Base-by-base conservation (phyloP, 2,888 invertebrate genomes). In the Microplitis manilae region DNA sequence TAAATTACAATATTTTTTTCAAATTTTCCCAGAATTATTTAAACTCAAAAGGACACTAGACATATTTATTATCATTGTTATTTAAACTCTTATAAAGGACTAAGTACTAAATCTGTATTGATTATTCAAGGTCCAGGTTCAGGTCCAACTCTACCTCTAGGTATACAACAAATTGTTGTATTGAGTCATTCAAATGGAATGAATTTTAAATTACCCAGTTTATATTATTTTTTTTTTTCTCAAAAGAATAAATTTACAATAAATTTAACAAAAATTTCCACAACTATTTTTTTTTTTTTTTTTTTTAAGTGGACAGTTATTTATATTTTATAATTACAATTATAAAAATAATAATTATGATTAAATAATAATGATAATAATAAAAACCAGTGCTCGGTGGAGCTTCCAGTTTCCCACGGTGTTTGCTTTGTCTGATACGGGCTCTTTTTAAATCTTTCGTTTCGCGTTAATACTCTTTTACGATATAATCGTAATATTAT, bases 361-460 rank as follows among this genome's bases (percentile, higher is more conserved):
- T 30, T 30, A 30, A 30, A 30, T 30, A 30, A 30, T 30, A 30
- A 75, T 69, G 60, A 17, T 30, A 20, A 2, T 30, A 69, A 50
- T 69, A 61, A 78, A 68, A 75, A 60, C 72, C 68, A 68, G 81
- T 83, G 80, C 71, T 83, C 84, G 81, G 68, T 84, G 80, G 82
- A 83, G 83, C 86, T 84, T 86, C 83, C 83, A 79, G 82, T 86
- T 87, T 87, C 86, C 86, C 86, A 87, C 86, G 86, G 83, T 87
- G 83, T 85, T 85, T 83, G 86, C 86, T 85, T 86, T 85, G 85
- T 87, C 83, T 82, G 84, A 80, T 80, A 80, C 84, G 81, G 82
- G 50, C 13, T 83, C 79, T 80, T 72, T 80, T 81, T 70, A 79
- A 81, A 74, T 78, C 78, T 81, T 81, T 81, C 79, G 81, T 82